phyloP scores from a whole-genome alignment of 2,113 vertebrate genomes.

The Chamaea fasciata region DNA sequence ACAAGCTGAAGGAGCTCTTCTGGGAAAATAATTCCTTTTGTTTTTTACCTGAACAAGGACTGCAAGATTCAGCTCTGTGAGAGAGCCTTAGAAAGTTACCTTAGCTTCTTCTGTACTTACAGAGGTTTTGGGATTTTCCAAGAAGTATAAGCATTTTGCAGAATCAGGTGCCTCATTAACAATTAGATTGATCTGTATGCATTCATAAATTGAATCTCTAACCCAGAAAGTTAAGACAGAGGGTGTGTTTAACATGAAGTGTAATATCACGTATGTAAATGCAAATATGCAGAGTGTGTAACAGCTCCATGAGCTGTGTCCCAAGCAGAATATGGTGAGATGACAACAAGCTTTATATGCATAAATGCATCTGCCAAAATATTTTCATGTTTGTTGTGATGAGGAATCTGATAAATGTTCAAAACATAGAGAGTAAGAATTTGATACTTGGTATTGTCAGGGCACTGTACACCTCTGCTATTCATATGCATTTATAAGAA shows the following conservation, averaged over 20 bases:
- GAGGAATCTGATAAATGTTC: neutral
- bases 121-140: neutral
- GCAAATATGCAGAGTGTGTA: neutral
- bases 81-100: neutral
- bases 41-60: neutral
- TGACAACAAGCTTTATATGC: neutral
- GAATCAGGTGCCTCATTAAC: neutral
- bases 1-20: neutral
- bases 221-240: neutral
- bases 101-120: neutral
- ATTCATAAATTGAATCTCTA: neutral
- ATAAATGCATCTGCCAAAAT: neutral
- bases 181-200: neutral
- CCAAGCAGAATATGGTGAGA: neutral
- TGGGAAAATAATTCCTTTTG: neutral
- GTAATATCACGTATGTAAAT: neutral
- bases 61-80: neutral
- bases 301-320: neutral
- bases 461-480: neutral
- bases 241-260: neutral
- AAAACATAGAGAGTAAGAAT: neutral
- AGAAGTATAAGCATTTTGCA: neutral
- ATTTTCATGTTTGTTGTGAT: neutral
- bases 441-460: neutral
- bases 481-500: rapidly evolving